phyloP scores from a whole-genome alignment of 2,888 invertebrate genomes.

The Ormyrus pomaceus region DNA sequence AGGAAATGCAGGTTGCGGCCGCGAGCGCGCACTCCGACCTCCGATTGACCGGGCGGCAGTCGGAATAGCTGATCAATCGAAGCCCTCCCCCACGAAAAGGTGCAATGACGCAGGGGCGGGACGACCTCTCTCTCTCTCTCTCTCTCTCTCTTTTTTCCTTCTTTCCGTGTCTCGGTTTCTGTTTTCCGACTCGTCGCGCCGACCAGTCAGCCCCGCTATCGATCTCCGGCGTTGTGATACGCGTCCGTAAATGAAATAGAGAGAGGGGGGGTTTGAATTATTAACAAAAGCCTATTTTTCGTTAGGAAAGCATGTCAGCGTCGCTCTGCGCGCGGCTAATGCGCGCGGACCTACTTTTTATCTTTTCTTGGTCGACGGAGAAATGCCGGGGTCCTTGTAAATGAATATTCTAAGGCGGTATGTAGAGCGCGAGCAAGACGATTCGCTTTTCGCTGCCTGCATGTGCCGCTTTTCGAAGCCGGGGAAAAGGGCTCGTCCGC shows the following conservation, averaged over 20 bases:
- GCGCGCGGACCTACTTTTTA: slow-evolving; percentile 32
- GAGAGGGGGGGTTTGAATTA: slow-evolving; percentile 18
- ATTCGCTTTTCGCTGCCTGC: no score
- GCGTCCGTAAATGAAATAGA: neutral
- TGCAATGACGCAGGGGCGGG: slow-evolving; percentile 28
- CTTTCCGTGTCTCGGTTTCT: neutral
- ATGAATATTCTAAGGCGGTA: neutral
- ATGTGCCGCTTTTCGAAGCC: no score
- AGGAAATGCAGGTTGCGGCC: no score
- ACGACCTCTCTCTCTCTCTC: neutral
- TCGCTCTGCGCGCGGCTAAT: neutral
- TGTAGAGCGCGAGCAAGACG: no score
- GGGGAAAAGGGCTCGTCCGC: no score
- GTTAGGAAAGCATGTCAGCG: slow-evolving; percentile 28
- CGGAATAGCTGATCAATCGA: slow-evolving; percentile 31
- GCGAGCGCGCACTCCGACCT: neutral
- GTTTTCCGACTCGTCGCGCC: neutral
- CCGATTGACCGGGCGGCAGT: slow-evolving; percentile 22
- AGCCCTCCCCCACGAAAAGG: neutral
- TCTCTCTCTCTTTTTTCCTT: neutral
- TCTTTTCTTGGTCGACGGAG: slow-evolving; percentile 6
- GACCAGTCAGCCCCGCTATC: neutral
- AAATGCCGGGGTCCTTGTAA: slow-evolving; percentile 16
- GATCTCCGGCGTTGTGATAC: neutral
- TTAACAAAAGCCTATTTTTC: slow-evolving; percentile 39